phyloP scores from a whole-genome alignment of 2,797 vertebrate species.

The Pantherophis alleghaniensis region DNA sequence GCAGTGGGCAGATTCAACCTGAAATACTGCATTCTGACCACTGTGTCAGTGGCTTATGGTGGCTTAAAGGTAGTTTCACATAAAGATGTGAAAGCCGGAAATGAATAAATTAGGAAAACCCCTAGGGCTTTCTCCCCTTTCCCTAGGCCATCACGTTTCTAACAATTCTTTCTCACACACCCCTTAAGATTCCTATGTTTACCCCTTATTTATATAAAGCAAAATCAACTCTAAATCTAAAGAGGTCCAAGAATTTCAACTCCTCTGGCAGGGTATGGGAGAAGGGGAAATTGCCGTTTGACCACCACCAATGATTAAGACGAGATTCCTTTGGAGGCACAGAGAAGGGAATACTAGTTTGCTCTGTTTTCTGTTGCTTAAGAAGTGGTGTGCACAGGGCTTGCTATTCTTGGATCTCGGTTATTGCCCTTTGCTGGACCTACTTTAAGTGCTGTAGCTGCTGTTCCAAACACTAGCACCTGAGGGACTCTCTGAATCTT shows the following conservation, averaged over 20 bases:
- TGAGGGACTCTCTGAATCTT: slow-evolving; percentile 71
- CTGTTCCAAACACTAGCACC: slow-evolving; percentile 66
- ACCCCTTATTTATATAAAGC: neutral
- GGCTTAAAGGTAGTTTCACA: neutral
- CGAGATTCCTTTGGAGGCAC: neutral
- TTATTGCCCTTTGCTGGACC: slow-evolving; percentile 48
- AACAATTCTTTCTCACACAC: neutral
- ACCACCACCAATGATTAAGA: neutral
- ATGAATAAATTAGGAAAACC: neutral
- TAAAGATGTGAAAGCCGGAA: neutral
- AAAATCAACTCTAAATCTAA: slow-evolving; percentile 1
- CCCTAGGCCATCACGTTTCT: neutral
- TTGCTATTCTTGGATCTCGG: slow-evolving; percentile 21
- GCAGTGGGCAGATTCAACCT: neutral
- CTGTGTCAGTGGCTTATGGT: neutral
- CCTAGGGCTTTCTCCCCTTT: neutral
- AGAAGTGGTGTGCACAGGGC: neutral
- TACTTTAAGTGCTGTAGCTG: slow-evolving; percentile 71
- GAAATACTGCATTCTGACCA: neutral
- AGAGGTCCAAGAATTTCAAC: slow-evolving; percentile 27
- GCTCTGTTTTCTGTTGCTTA: neutral
- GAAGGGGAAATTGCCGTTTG: neutral
- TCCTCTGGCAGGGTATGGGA: neutral
- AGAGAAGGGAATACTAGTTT: neutral
- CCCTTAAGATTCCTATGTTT: neutral